Evolutionary conservation across 2,113 vertebrate genomes (phyloP).

Genomic region (Maccullochella peelii): DNA sequence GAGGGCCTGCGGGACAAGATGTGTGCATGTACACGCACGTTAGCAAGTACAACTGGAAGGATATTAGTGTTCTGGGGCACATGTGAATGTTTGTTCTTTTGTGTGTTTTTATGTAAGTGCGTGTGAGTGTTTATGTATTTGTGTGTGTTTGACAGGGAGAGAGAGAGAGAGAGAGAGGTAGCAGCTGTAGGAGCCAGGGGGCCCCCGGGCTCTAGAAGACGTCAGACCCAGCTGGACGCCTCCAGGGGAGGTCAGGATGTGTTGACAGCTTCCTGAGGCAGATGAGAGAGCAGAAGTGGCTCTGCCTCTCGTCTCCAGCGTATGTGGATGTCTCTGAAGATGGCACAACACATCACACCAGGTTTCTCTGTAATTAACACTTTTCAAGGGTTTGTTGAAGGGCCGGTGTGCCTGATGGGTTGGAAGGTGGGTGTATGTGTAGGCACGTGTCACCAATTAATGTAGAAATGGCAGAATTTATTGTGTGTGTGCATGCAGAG

Average conservation of each 20-base stretch:
- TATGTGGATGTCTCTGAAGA: conserved; percentile 55
- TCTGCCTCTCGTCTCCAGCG: conserved; percentile 49
- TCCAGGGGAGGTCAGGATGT: conserved; percentile 72
- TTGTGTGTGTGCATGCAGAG: conserved; percentile 16
- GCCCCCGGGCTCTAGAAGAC: conserved; percentile 57
- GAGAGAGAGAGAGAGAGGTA: conserved; percentile 42
- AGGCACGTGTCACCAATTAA: conserved; percentile 9
- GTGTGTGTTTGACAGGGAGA: conserved; percentile 39
- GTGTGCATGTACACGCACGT: not conserved
- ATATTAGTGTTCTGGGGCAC: conserved; percentile 2
- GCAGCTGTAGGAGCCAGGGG: conserved; percentile 64
- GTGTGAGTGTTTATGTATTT: conserved; percentile 33
- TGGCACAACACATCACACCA: conserved; percentile 56
- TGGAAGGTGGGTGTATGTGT: not conserved
- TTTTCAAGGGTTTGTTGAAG: conserved; percentile 60
- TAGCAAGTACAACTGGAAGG: conserved; percentile 7
- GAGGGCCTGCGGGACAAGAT: conserved; percentile 20
- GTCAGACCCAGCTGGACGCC: conserved; percentile 76
- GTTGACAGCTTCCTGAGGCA: conserved; percentile 71
- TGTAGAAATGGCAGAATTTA: conserved; percentile 2
- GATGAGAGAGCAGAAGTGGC: conserved; percentile 62
- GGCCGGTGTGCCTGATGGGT: conserved; percentile 37
- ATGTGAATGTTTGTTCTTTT: conserved; percentile 39
- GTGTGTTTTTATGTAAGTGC: conserved; percentile 4
- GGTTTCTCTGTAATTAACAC: conserved; percentile 69